Percentiles rank a stretch among this genome's conserved stretches.
phyloP scores from a whole-genome alignment of 2,888 invertebrate species.

The Zootermopsis nevadensis region DNA sequence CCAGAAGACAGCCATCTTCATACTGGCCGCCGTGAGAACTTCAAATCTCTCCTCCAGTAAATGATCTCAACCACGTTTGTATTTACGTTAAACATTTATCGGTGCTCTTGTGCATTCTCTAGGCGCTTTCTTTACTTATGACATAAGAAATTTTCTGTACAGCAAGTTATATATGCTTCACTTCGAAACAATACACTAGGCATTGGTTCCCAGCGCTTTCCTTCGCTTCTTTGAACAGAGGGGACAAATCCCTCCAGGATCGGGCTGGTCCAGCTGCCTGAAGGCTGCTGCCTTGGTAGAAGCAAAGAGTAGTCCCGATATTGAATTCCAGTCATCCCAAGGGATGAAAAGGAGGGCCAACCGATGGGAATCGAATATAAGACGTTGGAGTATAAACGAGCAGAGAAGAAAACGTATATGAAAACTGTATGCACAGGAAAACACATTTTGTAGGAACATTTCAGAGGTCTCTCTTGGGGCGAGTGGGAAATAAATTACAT shows the following conservation, averaged over 20 bases:
- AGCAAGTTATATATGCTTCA: too few relatives aligned
- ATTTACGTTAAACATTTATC: too few relatives aligned
- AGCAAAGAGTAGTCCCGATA: conserved; percentile 19
- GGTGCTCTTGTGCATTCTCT: background rate
- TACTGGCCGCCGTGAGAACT: too few relatives aligned
- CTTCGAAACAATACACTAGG: background rate
- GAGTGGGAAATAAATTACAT: too few relatives aligned
- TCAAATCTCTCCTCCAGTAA: too few relatives aligned
- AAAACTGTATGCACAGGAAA: background rate
- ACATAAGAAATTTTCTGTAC: too few relatives aligned
- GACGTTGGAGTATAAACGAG: conserved; percentile 19
- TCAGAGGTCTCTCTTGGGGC: too few relatives aligned
- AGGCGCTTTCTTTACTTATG: background rate
- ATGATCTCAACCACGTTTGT: too few relatives aligned
- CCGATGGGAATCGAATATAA: conserved; percentile 33
- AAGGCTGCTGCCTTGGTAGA: background rate
- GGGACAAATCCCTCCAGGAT: conserved; percentile 30
- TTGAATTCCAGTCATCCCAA: conserved; percentile 40
- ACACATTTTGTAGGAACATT: background rate
- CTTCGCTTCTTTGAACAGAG: conserved; percentile 19
- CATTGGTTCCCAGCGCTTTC: background rate
- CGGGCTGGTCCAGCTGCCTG: background rate
- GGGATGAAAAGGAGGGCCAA: conserved; percentile 5
- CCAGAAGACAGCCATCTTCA: too few relatives aligned
- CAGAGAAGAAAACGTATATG: conserved; percentile 18